Conservation (phyloP, 2,888 invertebrate genomes). For the Scaptomyza caliginosa region DNA sequence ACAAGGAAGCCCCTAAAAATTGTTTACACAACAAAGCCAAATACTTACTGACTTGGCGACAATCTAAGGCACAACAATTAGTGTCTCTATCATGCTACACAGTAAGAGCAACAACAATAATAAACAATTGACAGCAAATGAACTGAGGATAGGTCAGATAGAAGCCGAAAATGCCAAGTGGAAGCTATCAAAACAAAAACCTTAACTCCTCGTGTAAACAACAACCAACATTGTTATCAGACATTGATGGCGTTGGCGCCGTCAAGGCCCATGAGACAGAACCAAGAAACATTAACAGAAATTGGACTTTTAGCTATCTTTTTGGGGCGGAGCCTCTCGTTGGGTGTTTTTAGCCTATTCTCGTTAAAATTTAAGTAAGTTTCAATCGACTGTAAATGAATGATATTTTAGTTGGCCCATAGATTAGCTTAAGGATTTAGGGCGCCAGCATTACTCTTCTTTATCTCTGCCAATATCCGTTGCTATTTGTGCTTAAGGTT, state of each 20-base stretch:
- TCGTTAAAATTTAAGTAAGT: constrained; percentile 74
- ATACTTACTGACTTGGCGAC: constrained; percentile 21
- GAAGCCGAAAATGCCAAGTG: constrained; percentile 32
- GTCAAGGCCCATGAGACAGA: constrained; percentile 34
- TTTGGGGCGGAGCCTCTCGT: neutral
- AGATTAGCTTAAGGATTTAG: constrained; percentile 42
- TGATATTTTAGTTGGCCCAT: constrained; percentile 47
- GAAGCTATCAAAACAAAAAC: constrained; percentile 58
- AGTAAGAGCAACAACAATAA: constrained; percentile 48
- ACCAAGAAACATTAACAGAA: constrained; percentile 42
- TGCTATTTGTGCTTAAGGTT: constrained; percentile 20
- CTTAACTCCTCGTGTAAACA: constrained; percentile 67
- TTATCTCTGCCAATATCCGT: constrained; percentile 41
- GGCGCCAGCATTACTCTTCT: constrained; percentile 30
- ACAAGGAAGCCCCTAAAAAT: constrained; percentile 9
- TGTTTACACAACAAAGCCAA: constrained; percentile 29
- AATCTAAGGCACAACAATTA: constrained; percentile 58
- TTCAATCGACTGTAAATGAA: constrained; percentile 76
- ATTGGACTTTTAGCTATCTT: constrained; percentile 32
- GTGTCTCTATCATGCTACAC: constrained; percentile 64
- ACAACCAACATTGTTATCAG: constrained; percentile 57
- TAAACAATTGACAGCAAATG: constrained; percentile 55
- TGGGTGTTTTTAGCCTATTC: constrained; percentile 25
- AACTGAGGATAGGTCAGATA: constrained; percentile 18
- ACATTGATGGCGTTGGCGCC: constrained; percentile 70